phyloP scores from a whole-genome alignment of 35 echinoderm and acorn worm species.

The Acanthaster planci region DNA sequence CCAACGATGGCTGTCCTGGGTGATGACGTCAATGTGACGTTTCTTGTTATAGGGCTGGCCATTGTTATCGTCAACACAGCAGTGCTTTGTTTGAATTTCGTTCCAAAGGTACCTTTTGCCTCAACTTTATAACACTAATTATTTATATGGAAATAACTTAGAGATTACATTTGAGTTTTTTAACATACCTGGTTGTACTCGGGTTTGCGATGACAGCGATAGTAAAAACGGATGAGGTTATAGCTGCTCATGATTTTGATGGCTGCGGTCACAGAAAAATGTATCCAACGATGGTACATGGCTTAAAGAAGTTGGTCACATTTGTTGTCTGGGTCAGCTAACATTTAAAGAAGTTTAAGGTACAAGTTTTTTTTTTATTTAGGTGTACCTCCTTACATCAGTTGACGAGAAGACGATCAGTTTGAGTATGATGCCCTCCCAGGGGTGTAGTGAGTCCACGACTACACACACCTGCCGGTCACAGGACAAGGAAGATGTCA shows the following conservation, averaged over 20 bases:
- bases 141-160: too few species aligned
- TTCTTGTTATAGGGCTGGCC: background rate
- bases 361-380: background rate
- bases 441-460: background rate
- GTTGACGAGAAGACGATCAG: background rate
- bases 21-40: conserved; percentile 22
- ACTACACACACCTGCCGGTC: background rate
- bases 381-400: conserved; percentile 1
- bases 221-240: background rate
- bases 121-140: too few species aligned
- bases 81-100: conserved; percentile 4
- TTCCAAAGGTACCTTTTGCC: conserved; percentile 15
- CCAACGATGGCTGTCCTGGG: background rate
- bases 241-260: background rate
- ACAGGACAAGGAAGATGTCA: background rate
- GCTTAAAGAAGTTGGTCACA: background rate
- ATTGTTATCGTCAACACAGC: conserved; percentile 7
- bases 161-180: too few species aligned
- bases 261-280: background rate
- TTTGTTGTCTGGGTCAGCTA: background rate
- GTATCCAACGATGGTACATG: background rate
- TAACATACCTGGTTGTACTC: too few species aligned
- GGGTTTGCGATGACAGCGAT: background rate
- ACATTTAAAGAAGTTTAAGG: background rate
- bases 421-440: background rate